Percentiles rank a stretch among this genome's conserved stretches.
phyloP scores from a whole-genome alignment of 2,113 vertebrate species.

The Cololabis saira region DNA sequence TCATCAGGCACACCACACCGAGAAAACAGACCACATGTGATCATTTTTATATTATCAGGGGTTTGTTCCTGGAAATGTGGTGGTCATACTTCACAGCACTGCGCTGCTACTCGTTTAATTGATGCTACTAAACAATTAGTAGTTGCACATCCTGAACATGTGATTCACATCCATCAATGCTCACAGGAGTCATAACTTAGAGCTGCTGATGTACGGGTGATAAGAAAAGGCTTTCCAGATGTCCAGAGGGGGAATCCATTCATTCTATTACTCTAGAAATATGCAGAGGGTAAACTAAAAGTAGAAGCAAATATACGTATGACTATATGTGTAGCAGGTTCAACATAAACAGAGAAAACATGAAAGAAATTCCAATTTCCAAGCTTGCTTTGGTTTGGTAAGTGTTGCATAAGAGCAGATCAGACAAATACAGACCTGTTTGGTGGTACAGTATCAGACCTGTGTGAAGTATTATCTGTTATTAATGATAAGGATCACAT shows the following conservation, averaged over 20 bases:
- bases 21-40: slow-evolving; percentile 9
- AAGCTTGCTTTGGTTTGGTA: too few relatives aligned
- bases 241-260: slow-evolving; percentile 23
- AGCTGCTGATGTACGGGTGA: slow-evolving; percentile 31
- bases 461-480: too few relatives aligned
- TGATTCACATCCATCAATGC: slow-evolving; percentile 5
- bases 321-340: too few relatives aligned
- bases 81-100: background rate
- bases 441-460: too few relatives aligned
- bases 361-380: too few relatives aligned
- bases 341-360: too few relatives aligned
- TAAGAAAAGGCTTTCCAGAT: slow-evolving; percentile 34
- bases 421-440: too few relatives aligned
- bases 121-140: background rate
- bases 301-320: too few relatives aligned
- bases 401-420: too few relatives aligned
- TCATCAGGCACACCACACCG: background rate
- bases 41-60: background rate
- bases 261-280: slow-evolving; percentile 5
- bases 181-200: slow-evolving; percentile 25
- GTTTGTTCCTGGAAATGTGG: background rate
- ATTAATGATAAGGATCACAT: too few relatives aligned
- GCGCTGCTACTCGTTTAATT: background rate
- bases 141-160: background rate
- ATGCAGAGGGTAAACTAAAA: background rate